These are phyloP conservation scores for Sphecodes monilicornis DNA, from an alignment of 2,888 invertebrate species.

Conservation along the genomic window DNA sequence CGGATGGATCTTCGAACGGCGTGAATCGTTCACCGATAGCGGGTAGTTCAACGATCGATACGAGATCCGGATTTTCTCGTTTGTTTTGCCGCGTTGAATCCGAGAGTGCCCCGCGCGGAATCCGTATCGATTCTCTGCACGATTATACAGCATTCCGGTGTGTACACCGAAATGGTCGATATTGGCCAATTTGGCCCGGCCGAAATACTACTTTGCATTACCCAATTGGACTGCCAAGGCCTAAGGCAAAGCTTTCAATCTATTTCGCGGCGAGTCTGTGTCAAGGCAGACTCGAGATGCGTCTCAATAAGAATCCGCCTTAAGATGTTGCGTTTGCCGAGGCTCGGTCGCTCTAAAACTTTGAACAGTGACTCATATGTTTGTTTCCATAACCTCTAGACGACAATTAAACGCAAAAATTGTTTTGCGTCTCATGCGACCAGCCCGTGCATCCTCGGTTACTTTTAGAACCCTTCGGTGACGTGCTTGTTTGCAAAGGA, in stretches of 20 bases:
- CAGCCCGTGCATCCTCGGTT: neutral
- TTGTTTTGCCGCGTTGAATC: constrained; percentile 1
- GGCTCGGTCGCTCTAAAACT: neutral
- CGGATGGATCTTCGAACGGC: constrained; percentile 29
- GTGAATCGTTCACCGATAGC: constrained; percentile 34
- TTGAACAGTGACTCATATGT: neutral
- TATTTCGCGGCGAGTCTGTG: constrained; percentile 9
- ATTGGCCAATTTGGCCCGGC: neutral
- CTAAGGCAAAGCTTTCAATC: neutral
- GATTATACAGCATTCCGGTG: neutral
- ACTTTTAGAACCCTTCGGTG: neutral
- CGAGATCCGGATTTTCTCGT: constrained; percentile 30
- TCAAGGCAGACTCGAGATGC: neutral
- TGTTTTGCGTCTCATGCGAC: neutral
- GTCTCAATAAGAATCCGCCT: neutral
- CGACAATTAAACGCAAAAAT: neutral
- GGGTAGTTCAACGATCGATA: constrained; percentile 60
- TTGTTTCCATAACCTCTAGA: neutral
- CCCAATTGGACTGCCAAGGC: constrained; percentile 1
- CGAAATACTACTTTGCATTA: constrained; percentile 9
- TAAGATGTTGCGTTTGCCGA: neutral
- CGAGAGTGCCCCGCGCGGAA: neutral
- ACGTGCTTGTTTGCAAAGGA: neutral
- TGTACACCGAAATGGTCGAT: neutral
- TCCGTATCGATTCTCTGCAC: neutral